Percentiles rank a stretch among this genome's conserved stretches.
Evolutionary conservation across 2,797 vertebrate species (phyloP).

Genomic region (Eulemur albifrons): DNA sequence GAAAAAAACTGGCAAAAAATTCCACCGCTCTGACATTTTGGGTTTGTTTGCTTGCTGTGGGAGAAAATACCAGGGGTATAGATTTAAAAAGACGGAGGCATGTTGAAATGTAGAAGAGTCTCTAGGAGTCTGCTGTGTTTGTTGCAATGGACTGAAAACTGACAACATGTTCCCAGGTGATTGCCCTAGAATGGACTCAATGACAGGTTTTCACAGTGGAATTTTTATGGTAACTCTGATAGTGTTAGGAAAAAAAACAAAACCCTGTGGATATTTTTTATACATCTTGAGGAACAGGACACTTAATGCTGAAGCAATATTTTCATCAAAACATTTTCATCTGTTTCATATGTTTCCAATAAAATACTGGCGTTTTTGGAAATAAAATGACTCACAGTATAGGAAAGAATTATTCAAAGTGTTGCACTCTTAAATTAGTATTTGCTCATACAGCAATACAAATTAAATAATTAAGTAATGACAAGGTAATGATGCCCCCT

Average conservation of each 20-base stretch:
- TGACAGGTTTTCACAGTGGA: not conserved
- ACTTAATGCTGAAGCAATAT: not conserved
- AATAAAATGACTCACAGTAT: not conserved
- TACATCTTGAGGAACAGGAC: not conserved
- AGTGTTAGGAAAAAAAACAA: rapidly evolving
- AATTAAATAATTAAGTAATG: not conserved
- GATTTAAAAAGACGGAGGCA: not conserved
- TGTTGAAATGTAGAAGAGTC: not conserved
- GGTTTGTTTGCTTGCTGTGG: not conserved
- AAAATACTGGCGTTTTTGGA: not conserved
- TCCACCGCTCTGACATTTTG: not conserved
- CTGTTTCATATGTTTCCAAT: not conserved
- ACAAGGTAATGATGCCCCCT: not conserved
- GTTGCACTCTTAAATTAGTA: not conserved
- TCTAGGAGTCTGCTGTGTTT: not conserved
- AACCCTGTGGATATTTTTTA: not conserved
- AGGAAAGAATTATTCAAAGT: not conserved
- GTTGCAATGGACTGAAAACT: not conserved
- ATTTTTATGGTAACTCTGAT: not conserved
- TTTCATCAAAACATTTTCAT: not conserved
- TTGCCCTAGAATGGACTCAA: not conserved
- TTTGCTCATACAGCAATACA: not conserved
- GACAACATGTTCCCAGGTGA: not conserved
- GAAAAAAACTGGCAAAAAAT: not conserved
- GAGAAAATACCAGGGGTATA: not conserved